These are phyloP conservation scores for Agrenia bidenticulata DNA, from an alignment of 2,888 invertebrate species.

Conservation along the genomic window DNA sequence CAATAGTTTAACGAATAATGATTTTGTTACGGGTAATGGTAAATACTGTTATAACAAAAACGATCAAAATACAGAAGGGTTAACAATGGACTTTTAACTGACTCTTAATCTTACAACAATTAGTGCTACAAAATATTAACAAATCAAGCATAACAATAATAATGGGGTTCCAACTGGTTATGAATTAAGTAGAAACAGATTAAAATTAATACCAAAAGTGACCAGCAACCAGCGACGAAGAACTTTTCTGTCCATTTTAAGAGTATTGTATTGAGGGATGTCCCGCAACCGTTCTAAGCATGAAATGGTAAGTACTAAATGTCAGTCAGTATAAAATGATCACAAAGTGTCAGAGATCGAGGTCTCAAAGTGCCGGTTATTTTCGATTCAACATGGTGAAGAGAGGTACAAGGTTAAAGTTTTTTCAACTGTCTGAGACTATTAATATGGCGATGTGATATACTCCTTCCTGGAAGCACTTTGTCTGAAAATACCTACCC, in stretches of 20 bases:
- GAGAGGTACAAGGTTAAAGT: slow-evolving; percentile 1
- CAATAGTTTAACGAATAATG: too few species aligned
- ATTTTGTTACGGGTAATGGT: slow-evolving; percentile 6
- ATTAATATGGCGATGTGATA: slow-evolving; percentile 3
- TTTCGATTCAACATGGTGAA: not conserved
- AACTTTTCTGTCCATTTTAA: not conserved
- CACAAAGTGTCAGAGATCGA: slow-evolving; percentile 18
- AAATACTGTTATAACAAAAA: slow-evolving; percentile 30
- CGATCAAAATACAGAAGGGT: slow-evolving; percentile 20
- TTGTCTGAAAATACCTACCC: not conserved
- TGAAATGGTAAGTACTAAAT: not conserved
- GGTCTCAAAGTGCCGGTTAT: not conserved
- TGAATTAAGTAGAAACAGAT: not conserved
- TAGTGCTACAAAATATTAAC: slow-evolving; percentile 40
- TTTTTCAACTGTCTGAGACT: not conserved
- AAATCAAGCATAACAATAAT: slow-evolving; percentile 29
- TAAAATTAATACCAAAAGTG: slow-evolving; percentile 18
- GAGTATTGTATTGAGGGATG: slow-evolving; percentile 4
- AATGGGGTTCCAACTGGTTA: not conserved
- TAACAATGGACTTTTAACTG: slow-evolving; percentile 5
- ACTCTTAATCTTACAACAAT: slow-evolving; percentile 36
- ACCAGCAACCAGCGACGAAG: slow-evolving; percentile 19
- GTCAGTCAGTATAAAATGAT: slow-evolving; percentile 16
- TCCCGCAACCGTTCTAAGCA: slow-evolving; percentile 1
- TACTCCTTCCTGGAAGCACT: not conserved